Conservation (phyloP, 2,797 vertebrate species). For the Prionace glauca region DNA sequence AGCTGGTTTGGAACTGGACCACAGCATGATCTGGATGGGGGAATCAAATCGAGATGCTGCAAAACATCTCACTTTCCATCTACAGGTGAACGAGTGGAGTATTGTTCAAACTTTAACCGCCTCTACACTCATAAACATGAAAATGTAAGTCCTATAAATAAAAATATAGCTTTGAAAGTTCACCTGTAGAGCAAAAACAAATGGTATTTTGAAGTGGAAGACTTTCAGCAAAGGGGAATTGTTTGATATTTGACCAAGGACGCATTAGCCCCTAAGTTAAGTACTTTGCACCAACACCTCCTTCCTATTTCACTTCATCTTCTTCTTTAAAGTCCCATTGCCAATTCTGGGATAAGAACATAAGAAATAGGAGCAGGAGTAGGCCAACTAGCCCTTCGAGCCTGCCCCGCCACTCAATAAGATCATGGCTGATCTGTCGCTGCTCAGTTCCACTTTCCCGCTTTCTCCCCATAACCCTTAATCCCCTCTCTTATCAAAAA, state of each 20-base stretch:
- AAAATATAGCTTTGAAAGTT: not conserved
- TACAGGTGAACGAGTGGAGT: not conserved
- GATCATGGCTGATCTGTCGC: no score
- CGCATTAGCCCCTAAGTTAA: not conserved
- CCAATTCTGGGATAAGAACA: no score
- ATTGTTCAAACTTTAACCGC: not conserved
- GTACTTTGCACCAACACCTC: not conserved
- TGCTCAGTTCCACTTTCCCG: no score
- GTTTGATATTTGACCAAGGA: not conserved
- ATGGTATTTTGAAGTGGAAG: not conserved
- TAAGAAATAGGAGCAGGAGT: no score
- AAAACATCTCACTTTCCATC: not conserved
- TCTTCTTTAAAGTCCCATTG: not conserved
- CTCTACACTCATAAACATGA: not conserved
- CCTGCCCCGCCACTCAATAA: no score
- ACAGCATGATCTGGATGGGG: not conserved
- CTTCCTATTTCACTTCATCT: not conserved
- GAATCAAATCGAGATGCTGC: not conserved
- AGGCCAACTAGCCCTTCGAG: no score
- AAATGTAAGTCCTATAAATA: not conserved
- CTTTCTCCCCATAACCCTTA: no score
- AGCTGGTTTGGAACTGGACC: not conserved
- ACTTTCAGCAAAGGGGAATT: not conserved
- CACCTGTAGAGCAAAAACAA: not conserved
- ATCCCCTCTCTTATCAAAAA: no score